Base-by-base conservation (phyloP, 2,113 vertebrate species). In the Dicerorhinus sumatrensis region DNA sequence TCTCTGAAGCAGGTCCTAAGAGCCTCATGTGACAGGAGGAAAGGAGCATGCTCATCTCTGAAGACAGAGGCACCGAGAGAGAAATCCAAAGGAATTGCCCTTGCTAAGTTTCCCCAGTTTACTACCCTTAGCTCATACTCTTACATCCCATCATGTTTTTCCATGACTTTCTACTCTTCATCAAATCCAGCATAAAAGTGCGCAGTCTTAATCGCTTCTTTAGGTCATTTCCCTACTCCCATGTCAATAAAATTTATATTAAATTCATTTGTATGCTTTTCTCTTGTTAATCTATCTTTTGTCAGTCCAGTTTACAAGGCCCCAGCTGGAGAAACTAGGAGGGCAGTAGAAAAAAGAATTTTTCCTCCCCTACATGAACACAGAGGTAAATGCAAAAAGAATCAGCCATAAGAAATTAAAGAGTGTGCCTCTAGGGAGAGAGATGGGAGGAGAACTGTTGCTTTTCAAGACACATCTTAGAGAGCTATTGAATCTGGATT, bases 361-460 rank as follows among this genome's bases (percentile, higher is more conserved):
- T 48, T 72, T 79, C 33, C 39, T 85, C 62, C 51, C 51, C 81
- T 51, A 36, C 29, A n/a, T 80, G 63, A 93, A 76, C 27, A 54
- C 4, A 33, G 8, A 75, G 58, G 21, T 73, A 86, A 86, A 80
- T 62, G 56, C 42, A 51, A 42, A 80, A 88, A 87, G 23, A 88
- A 76, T 75, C 14, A 89, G 60, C 58, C 90, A 14, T 54, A 81
- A 81, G 67, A 81, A 97, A 79, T 73, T n/a, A 36, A 75, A 91
- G 69, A 13, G 0, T 80, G 39, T 90, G 73, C 73, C 75, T 88
- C 54, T 62, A 56, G 13, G 31, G n/a, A 94, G 46, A 16, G 42
- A n/a, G 36, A 25, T 10, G 13, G 17, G 14, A 83, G 67, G 51
- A 91, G 33, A 60, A 83, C 42, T 72, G 21, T 1, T 62, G 54